phyloP scores from a whole-genome alignment of 2,888 invertebrate species.

The Tethea ocularis region DNA sequence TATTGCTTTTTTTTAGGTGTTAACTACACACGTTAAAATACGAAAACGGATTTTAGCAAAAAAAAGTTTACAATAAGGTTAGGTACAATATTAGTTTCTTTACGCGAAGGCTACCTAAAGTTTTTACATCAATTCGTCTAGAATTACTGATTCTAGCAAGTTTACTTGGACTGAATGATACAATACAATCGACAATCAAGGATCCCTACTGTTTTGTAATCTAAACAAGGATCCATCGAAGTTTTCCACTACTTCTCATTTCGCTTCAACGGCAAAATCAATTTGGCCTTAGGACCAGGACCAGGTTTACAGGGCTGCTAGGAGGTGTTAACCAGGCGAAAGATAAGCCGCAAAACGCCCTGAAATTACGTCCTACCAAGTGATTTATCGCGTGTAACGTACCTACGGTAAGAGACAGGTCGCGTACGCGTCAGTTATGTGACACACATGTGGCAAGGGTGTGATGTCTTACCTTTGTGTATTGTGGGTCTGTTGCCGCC shows the following conservation, averaged over 20 bases:
- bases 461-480: constrained; percentile 79
- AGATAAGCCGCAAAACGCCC: not conserved
- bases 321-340: not conserved
- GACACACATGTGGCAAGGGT: constrained; percentile 6
- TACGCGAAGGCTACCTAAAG: too few species aligned
- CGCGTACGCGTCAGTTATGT: not conserved
- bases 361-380: not conserved
- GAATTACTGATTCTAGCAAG: too few species aligned
- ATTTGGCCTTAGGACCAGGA: not conserved
- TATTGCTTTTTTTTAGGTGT: not conserved
- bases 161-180: too few species aligned
- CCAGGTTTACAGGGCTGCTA: not conserved
- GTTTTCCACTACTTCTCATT: not conserved
- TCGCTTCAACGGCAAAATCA: not conserved
- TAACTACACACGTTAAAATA: too few species aligned
- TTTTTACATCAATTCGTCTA: too few species aligned
- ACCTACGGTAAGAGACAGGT: not conserved
- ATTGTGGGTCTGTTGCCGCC: constrained; percentile 70
- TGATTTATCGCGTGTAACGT: not conserved
- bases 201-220: too few species aligned
- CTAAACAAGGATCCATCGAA: too few species aligned
- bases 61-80: too few species aligned
- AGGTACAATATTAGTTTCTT: too few species aligned
- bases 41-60: not conserved
- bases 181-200: too few species aligned